Conservation (phyloP, 2,888 invertebrate genomes). For the Serripes groenlandicus region DNA sequence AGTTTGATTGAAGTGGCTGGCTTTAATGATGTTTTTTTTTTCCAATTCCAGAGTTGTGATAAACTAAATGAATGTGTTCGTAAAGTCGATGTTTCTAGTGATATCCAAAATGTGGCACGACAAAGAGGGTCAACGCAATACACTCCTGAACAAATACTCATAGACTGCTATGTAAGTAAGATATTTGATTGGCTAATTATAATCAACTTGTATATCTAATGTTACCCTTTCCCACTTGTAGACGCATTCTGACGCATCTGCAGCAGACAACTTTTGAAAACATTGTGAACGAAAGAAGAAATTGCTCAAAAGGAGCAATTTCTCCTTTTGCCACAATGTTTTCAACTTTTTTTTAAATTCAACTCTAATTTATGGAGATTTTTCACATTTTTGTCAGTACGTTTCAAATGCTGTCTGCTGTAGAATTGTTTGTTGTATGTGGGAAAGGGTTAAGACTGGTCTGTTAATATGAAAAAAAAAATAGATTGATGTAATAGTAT, state of each 20-base stretch:
- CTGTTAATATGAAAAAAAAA: no score
- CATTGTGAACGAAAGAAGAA: background rate
- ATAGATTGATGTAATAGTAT: no score
- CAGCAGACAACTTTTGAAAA: background rate
- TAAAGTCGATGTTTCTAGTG: slow-evolving; percentile 88
- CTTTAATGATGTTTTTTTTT: no score
- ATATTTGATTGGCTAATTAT: no score
- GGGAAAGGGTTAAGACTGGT: no score
- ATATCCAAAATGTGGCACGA: slow-evolving; percentile 90
- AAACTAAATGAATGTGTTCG: slow-evolving; percentile 90
- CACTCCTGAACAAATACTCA: slow-evolving; percentile 92
- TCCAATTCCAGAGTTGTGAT: slow-evolving; percentile 90
- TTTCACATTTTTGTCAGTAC: no score
- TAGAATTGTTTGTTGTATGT: no score
- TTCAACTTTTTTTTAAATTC: background rate
- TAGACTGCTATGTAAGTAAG: slow-evolving; percentile 92
- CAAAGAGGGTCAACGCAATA: slow-evolving; percentile 89
- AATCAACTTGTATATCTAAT: no score
- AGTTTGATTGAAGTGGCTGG: no score
- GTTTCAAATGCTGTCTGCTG: no score
- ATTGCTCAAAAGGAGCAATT: background rate
- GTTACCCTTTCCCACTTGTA: background rate
- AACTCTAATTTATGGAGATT: no score
- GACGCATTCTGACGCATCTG: no score
- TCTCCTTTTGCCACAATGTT: background rate